A percentile compares a stretch with the other conserved stretches of the same genome.
These are phyloP conservation scores for Venustoraphidia nigricollis DNA, from an alignment of 2,888 invertebrate genomes.

Conservation along the genomic window DNA sequence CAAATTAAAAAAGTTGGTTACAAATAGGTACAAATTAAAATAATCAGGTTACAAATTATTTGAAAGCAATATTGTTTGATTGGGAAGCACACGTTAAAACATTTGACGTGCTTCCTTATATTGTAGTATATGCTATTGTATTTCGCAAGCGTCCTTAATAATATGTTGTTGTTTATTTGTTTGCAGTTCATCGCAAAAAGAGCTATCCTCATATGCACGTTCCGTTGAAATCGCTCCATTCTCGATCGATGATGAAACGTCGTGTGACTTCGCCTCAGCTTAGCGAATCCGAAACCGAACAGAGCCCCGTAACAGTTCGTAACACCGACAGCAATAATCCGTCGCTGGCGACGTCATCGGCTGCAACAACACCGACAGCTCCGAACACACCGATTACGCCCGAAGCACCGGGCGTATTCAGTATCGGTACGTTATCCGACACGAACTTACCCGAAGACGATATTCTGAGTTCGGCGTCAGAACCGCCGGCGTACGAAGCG, in stretches of 20 bases:
- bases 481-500: constrained; percentile 27
- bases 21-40: too few species aligned
- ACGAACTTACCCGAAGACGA: constrained; percentile 21
- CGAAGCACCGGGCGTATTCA: constrained; percentile 9
- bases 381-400: constrained; percentile 11
- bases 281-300: constrained; percentile 5
- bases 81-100: too few species aligned
- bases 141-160: too few species aligned
- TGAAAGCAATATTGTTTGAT: too few species aligned
- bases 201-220: constrained; percentile 47
- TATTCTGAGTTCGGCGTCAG: constrained; percentile 11
- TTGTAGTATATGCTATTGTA: too few species aligned
- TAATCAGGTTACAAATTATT: too few species aligned
- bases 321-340: constrained; percentile 3
- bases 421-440: constrained; percentile 6
- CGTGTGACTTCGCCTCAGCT: constrained; percentile 19
- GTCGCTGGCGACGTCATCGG: constrained; percentile 6
- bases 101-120: too few species aligned
- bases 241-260: constrained; percentile 38
- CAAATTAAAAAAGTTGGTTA: too few species aligned
- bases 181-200: constrained; percentile 43
- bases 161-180: constrained; percentile 5
- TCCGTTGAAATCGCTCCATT: constrained; percentile 39
- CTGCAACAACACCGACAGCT: constrained; percentile 5
- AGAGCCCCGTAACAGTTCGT: not conserved